Evolutionary conservation across 2,888 invertebrate genomes (phyloP).

Genomic region (Drosophila yooni): DNA sequence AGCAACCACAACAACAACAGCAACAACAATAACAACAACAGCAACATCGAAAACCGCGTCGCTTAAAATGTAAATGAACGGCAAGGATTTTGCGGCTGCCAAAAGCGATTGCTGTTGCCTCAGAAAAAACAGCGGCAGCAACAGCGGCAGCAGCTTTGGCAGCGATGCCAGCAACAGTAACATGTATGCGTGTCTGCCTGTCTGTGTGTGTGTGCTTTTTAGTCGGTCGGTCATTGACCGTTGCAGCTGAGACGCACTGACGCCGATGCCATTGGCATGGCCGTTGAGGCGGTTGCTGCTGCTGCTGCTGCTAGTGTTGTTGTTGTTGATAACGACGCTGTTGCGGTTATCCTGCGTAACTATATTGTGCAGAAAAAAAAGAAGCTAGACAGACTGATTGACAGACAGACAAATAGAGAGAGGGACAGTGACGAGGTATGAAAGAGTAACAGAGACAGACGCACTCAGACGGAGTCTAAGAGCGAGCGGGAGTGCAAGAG

Average conservation of each 20-base stretch:
- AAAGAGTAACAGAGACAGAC: constrained; percentile 6
- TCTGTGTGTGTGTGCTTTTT: constrained; percentile 63
- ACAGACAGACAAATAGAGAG: constrained; percentile 21
- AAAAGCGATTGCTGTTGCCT: constrained; percentile 58
- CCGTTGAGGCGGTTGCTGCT: constrained; percentile 45
- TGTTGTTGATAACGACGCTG: constrained; percentile 20
- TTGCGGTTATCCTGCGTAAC: constrained; percentile 57
- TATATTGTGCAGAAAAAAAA: constrained; percentile 42
- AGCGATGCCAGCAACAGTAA: constrained; percentile 44
- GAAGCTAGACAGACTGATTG: constrained; percentile 16
- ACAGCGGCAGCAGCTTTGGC: constrained; percentile 35
- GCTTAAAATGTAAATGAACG: constrained; percentile 43
- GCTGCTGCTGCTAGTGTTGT: constrained; percentile 3
- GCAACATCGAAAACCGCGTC: constrained; percentile 2
- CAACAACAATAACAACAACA: constrained; percentile 22
- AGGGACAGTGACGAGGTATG: constrained; percentile 16
- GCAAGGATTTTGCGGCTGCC: constrained; percentile 70
- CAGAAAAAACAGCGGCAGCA: constrained; percentile 61
- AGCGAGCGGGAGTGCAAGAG: constrained; percentile 6
- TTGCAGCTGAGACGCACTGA: constrained; percentile 79
- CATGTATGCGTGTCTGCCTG: constrained; percentile 15
- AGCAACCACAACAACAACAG: constrained; percentile 19
- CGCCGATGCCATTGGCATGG: constrained; percentile 75
- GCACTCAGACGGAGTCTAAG: constrained; percentile 1
- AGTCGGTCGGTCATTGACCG: constrained; percentile 84